Evolutionary conservation across 1,140 invertebrate genomes (phyloP).

Genomic region (Drosophila obscura): DNA sequence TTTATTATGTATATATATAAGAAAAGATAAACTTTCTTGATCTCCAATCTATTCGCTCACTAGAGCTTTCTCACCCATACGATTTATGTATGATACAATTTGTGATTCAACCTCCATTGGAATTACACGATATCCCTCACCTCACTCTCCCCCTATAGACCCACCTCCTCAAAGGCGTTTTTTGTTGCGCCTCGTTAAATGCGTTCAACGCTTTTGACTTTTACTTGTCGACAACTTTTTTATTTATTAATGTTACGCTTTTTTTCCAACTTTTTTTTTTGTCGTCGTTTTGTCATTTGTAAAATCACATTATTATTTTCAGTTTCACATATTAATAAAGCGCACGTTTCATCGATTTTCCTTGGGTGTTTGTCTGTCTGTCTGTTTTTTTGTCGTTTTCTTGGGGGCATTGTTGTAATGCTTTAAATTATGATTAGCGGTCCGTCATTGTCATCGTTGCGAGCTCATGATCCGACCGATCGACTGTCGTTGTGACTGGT

Average conservation of each 20-base stretch:
- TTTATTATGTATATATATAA: no score
- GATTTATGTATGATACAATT: neutral
- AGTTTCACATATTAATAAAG: conserved; percentile 73
- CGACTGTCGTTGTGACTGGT: conserved; percentile 4
- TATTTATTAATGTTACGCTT: conserved; percentile 31
- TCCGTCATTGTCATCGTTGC: conserved; percentile 66
- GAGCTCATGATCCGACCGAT: conserved; percentile 7
- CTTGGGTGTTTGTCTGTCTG: conserved; percentile 13
- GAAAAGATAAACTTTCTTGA: no score
- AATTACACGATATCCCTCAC: conserved; percentile 2
- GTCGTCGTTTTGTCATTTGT: conserved; percentile 10
- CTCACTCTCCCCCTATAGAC: neutral
- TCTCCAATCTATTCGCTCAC: no score
- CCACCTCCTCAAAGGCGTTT: neutral
- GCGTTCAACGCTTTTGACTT: conserved; percentile 39
- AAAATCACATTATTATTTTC: conserved; percentile 41
- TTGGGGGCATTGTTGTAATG: conserved; percentile 56
- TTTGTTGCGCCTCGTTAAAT: conserved; percentile 65
- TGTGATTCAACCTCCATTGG: conserved; percentile 17
- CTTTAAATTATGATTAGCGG: conserved; percentile 76
- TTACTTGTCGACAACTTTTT: conserved; percentile 47
- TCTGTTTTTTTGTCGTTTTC: conserved; percentile 15
- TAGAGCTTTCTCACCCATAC: no score
- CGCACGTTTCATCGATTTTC: conserved; percentile 66
- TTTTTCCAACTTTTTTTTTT: conserved; percentile 23